Evolutionary conservation across 2,888 invertebrate species (phyloP).

Genomic region (Athalia rosae): DNA sequence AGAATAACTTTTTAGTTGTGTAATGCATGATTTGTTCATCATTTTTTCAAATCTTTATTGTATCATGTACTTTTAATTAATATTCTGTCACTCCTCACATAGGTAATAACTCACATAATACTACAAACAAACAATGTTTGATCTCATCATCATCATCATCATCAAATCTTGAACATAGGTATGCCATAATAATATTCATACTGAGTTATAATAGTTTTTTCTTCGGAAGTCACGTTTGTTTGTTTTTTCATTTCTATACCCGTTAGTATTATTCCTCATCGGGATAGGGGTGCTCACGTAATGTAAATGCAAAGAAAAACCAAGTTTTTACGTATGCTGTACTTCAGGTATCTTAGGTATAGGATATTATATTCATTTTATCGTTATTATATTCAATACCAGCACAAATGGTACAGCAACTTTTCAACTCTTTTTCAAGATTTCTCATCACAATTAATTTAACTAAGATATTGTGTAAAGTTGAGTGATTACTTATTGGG

Average conservation of each 20-base stretch:
- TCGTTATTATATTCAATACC: conserved; percentile 22
- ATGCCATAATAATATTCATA: conserved; percentile 21
- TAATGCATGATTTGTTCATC: conserved; percentile 4
- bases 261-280: conserved; percentile 14
- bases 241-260: neutral
- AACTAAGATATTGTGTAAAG: conserved; percentile 66
- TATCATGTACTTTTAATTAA: conserved; percentile 63
- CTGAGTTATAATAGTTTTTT: conserved; percentile 11
- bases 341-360: conserved; percentile 36
- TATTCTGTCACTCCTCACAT: conserved; percentile 60
- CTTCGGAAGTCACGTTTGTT: conserved; percentile 6
- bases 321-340: conserved; percentile 26
- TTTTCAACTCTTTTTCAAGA: conserved; percentile 45
- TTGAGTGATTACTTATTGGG: conserved; percentile 63
- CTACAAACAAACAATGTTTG: conserved; percentile 53
- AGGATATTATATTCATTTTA: conserved; percentile 11
- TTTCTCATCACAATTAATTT: conserved; percentile 45
- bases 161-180: neutral
- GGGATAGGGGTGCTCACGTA: conserved; percentile 22
- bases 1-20: neutral
- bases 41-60: conserved; percentile 57
- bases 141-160: conserved; percentile 37
- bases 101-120: conserved; percentile 57
- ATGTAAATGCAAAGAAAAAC: conserved; percentile 37
- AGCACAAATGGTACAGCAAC: conserved; percentile 49